Percentiles rank a stretch among this genome's conserved stretches.
These are phyloP conservation scores for Meda fulgida DNA, from an alignment of 2,797 vertebrate genomes.

Conservation along the genomic window DNA sequence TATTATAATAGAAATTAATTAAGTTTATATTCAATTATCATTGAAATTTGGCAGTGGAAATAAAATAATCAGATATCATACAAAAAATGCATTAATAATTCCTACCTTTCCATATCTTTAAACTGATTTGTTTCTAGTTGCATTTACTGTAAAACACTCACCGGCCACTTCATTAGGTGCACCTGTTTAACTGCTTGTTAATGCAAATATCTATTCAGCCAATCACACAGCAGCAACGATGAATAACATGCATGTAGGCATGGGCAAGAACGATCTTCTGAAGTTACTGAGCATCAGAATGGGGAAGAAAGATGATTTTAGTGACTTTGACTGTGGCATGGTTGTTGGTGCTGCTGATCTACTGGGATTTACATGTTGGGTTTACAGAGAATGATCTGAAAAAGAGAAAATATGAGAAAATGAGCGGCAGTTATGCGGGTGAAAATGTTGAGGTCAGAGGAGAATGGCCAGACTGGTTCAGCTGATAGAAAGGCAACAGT, in stretches of 20 bases:
- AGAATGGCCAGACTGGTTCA: background rate
- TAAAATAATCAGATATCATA: background rate
- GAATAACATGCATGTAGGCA: background rate
- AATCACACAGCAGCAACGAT: background rate
- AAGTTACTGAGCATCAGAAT: background rate
- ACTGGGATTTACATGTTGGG: background rate
- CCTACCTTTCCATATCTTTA: background rate
- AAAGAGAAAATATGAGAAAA: too few relatives aligned
- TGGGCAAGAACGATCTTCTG: background rate
- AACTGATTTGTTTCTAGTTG: background rate
- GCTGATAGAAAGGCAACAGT: background rate
- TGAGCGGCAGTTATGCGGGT: background rate
- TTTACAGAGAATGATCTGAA: background rate
- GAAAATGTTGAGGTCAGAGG: background rate
- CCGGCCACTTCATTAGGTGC: background rate
- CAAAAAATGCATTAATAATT: background rate
- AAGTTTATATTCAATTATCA: background rate
- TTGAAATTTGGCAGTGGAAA: background rate
- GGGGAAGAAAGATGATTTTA: background rate
- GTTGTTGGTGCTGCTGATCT: background rate
- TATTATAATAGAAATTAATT: background rate
- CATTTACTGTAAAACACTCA: background rate
- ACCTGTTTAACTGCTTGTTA: background rate
- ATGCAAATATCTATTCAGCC: background rate
- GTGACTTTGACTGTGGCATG: background rate